These are phyloP conservation scores for Bombus affinis DNA, from an alignment of 1,140 invertebrate genomes.

Conservation along the genomic window DNA sequence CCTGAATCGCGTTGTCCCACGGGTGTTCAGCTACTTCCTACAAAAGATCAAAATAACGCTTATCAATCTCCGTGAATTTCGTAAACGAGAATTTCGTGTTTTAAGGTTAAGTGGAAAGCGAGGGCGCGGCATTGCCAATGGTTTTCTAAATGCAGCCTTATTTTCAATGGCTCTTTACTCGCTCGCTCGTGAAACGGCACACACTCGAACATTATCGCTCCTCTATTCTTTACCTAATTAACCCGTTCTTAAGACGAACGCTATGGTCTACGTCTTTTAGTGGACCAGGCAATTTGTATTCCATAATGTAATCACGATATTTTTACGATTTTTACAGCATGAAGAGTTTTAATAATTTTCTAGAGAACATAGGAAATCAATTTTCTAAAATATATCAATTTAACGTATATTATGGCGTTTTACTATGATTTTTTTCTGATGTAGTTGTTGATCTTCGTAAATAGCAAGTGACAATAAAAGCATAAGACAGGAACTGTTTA, in stretches of 20 bases:
- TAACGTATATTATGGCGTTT: no score
- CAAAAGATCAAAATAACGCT: constrained; percentile 45
- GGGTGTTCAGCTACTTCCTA: constrained; percentile 24
- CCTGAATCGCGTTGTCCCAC: constrained; percentile 8
- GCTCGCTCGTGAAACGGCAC: not conserved
- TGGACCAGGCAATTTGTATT: not conserved
- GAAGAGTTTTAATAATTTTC: no score
- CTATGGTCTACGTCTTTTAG: no score
- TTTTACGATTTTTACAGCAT: not conserved
- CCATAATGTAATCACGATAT: not conserved
- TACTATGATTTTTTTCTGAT: no score
- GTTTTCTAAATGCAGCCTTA: constrained; percentile 16
- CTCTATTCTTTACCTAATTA: constrained; percentile 12
- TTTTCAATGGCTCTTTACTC: not conserved
- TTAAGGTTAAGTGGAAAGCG: constrained; percentile 36
- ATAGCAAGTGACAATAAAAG: not conserved
- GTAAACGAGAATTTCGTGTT: constrained; percentile 52
- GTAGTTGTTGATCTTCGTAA: no score
- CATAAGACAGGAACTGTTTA: not conserved
- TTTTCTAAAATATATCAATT: not conserved
- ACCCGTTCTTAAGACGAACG: not conserved
- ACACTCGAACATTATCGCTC: not conserved
- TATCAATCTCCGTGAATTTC: constrained; percentile 52
- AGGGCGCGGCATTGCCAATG: constrained; percentile 14
- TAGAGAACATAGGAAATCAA: not conserved